Evolutionary conservation across 2,888 invertebrate species (phyloP), one percentile per base, ranked within the genome.

Genomic region (Strigamia transsilvanica): DNA sequence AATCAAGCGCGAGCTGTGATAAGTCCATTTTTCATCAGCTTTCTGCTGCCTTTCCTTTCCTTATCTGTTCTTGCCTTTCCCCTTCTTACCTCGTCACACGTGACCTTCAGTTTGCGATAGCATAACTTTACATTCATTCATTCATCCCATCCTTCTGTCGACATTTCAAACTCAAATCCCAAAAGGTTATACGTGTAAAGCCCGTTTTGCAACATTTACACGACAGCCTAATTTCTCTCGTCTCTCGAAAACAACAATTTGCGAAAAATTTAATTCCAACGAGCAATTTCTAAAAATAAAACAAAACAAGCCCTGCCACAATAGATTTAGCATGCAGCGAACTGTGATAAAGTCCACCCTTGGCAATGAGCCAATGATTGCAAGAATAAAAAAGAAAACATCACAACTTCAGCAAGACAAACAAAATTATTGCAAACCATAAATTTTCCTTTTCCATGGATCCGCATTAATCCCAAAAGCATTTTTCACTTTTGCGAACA

Each of bases 321-420:
- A 46, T 15, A 15, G 46, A 13, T n/a, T 15, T n/a, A 46, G 15
- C 46, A 46, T 46, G 46, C n/a, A 46, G 15, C 15, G 46, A 46
- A 15, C 15, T 56, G 18, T 56, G 21, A 18, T 56, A 9, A 56
- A 56, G 56, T 56, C 56, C 56, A 18, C 56, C 56, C 56, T 56
- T 56, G 56, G 56, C 56, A 56, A n/a, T 9, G 6, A 56, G 56
- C 56, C 56, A 56, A 56, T 18, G 18, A 56, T 18, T 56, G 56
- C 56, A 56, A n/a, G 18, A 18, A 56, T 15, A 18, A 56, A 56
- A 56, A 56, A n/a, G 56, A 56, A 56, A 56, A 56, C 56, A 56
- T 18, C 46, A 15, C 46, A 13, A 46, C 12, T 46, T 56, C n/a
- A n/a, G 21, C n/a, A 4, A n/a, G 9, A 56, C 56, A 56, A 18